phyloP scores from a whole-genome alignment of 2,888 invertebrate genomes.

The Flexamia atlantica region DNA sequence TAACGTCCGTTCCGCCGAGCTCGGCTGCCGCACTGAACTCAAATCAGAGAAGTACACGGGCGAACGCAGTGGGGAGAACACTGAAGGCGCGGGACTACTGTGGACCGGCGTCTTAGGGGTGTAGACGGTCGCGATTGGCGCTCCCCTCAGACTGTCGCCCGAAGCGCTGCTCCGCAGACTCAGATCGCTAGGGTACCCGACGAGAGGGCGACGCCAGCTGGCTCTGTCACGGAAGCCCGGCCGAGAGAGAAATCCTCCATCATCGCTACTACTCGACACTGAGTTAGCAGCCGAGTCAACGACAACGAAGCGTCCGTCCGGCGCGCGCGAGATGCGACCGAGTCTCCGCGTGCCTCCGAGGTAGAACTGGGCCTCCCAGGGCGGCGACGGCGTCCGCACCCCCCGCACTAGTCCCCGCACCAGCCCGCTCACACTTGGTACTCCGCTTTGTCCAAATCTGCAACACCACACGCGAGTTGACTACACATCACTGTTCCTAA shows the following conservation, averaged over 20 bases:
- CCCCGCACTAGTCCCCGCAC: slow-evolving; percentile 70
- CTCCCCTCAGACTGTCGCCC: slow-evolving; percentile 66
- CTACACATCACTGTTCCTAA: too few species aligned
- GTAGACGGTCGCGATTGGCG: slow-evolving; percentile 71
- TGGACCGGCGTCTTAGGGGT: slow-evolving; percentile 75
- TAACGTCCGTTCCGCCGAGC: slow-evolving; percentile 78
- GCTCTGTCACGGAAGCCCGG: slow-evolving; percentile 77
- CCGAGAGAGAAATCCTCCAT: slow-evolving; percentile 89
- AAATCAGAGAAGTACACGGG: slow-evolving; percentile 89
- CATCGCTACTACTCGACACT: slow-evolving; percentile 85
- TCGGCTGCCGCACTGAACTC: slow-evolving; percentile 88
- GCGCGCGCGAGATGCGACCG: slow-evolving; percentile 84
- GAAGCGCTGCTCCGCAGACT: slow-evolving; percentile 74
- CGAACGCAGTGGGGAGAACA: slow-evolving; percentile 82
- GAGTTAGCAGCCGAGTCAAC: slow-evolving; percentile 78
- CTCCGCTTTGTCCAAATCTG: slow-evolving; percentile 96
- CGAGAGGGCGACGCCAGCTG: slow-evolving; percentile 81
- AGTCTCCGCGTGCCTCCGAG: slow-evolving; percentile 72
- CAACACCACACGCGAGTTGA: slow-evolving; percentile 61
- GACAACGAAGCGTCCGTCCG: slow-evolving; percentile 87
- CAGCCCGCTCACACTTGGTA: slow-evolving; percentile 85
- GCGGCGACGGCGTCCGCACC: slow-evolving; percentile 64
- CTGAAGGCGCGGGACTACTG: slow-evolving; percentile 80
- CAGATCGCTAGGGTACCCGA: slow-evolving; percentile 82
- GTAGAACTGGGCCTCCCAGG: slow-evolving; percentile 67